Evolutionary conservation across 2,797 vertebrate genomes (phyloP).

Genomic region (Rhincodon typus): DNA sequence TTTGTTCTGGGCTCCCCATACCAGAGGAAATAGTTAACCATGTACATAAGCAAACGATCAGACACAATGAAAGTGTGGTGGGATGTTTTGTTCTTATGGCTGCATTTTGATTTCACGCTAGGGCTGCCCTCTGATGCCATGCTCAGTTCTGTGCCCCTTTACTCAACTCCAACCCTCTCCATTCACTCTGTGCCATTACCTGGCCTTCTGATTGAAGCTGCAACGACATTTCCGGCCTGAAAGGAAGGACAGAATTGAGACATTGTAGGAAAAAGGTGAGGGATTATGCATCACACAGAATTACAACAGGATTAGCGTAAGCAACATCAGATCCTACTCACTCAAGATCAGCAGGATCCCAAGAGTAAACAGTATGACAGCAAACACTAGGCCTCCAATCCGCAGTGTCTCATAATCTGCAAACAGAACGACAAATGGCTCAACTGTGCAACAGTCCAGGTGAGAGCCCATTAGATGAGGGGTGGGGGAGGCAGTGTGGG

Average conservation of each 20-base stretch:
- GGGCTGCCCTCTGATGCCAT: background rate
- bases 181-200: slow-evolving; percentile 48
- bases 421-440: background rate
- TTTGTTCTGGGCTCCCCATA: background rate
- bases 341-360: slow-evolving; percentile 93
- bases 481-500: too few species aligned
- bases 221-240: slow-evolving; percentile 82
- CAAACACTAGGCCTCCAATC: slow-evolving; percentile 83
- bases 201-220: slow-evolving; percentile 64
- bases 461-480: too few species aligned
- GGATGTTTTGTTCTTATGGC: too few species aligned
- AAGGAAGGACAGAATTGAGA: slow-evolving; percentile 43
- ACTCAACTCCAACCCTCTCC: background rate
- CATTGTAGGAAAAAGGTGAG: slow-evolving; percentile 32
- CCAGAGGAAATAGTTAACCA: background rate
- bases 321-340: slow-evolving; percentile 53
- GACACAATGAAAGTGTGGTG: background rate
- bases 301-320: background rate
- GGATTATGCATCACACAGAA: fast-evolving
- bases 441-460: background rate
- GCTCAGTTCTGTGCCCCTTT: background rate
- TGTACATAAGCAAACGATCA: too few species aligned
- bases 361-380: slow-evolving; percentile 81
- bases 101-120: background rate
- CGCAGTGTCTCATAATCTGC: slow-evolving; percentile 88